Evolutionary conservation across 2,797 vertebrate species (phyloP), one percentile per base, ranked within the genome.

Genomic region (Pseudochromis fuscus): DNA sequence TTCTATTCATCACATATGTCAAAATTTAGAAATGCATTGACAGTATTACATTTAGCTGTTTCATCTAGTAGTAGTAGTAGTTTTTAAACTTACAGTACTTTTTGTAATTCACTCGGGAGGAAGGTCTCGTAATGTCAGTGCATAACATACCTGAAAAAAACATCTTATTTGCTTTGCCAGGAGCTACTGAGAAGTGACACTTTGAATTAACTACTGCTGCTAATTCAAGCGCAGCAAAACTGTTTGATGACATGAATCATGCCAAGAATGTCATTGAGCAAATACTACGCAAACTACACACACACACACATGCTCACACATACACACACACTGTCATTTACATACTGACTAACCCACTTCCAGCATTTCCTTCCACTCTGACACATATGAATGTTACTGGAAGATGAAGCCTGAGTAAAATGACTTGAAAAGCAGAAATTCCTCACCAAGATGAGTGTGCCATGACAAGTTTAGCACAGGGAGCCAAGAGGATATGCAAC

Each of bases 251-350:
- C n/a, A 51, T 46, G 31, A 77, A 53, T 72, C 51, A 53, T 49
- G 58, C 37, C 46, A 64, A 64, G 42, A 69, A 75, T 55, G 13
- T 66, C 35, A 37, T 12, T 33, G 45, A 73, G 55, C 25, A 68
- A 79, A 72, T 31, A 58, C 11, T 59, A 12, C 10, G 18, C 19
- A 38, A 37, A 35, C 37, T 50, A 23, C 2, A 58, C 42, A 55
- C 38, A 19, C 75, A 83, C 67, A 72, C 79, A 81, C 85, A 81
- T 62, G 81, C 85, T 68, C 2, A 58, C 42, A 55, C 38, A 19
- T 75, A 83, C 67, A 72, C 79, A 81, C 85, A 81, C 63, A 82
- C 85, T 68, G 75, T 83, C 59, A 70, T 57, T 63, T 48, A 38
- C 31, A 50, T 50, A 28, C 52, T 52, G 53, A 75, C 56, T 65